phyloP scores from a whole-genome alignment of 2,113 vertebrate species.

The Nematolebias whitei region DNA sequence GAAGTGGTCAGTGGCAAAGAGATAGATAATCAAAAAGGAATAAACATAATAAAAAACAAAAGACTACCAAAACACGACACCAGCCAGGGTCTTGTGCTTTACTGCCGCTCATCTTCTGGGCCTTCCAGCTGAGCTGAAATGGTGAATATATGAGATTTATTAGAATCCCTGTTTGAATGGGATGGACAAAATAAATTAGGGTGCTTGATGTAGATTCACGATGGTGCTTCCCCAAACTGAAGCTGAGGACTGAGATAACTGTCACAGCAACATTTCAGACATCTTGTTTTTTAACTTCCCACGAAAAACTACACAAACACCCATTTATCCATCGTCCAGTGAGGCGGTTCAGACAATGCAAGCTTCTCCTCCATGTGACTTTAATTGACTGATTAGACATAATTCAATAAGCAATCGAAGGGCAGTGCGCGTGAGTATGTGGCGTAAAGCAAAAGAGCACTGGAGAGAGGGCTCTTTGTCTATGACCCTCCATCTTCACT shows the following conservation, averaged over 20 bases:
- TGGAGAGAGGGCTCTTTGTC: conserved; percentile 77
- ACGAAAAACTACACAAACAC: conserved; percentile 67
- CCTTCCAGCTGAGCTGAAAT: not conserved
- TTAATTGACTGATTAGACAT: conserved; percentile 81
- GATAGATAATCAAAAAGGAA: no score
- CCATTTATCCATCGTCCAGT: conserved; percentile 62
- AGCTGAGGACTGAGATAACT: conserved; percentile 13
- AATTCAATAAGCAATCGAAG: conserved; percentile 82
- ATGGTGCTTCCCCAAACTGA: conserved; percentile 43
- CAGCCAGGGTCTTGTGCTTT: no score
- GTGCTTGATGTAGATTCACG: conserved; percentile 26
- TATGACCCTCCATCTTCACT: conserved; percentile 48
- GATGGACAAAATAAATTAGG: conserved; percentile 2
- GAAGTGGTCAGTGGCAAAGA: no score
- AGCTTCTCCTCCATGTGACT: conserved; percentile 79
- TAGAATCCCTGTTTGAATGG: conserved; percentile 2
- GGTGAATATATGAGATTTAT: not conserved
- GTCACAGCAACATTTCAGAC: conserved; percentile 55
- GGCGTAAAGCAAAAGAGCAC: conserved; percentile 77
- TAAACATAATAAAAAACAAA: no score
- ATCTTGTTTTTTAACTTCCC: conserved; percentile 73
- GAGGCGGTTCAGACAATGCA: conserved; percentile 51
- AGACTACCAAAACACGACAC: no score
- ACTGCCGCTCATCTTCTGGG: not conserved
- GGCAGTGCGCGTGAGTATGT: conserved; percentile 75